phyloP scores from a whole-genome alignment of 1,140 invertebrate genomes.

The Tachypleus tridentatus region DNA sequence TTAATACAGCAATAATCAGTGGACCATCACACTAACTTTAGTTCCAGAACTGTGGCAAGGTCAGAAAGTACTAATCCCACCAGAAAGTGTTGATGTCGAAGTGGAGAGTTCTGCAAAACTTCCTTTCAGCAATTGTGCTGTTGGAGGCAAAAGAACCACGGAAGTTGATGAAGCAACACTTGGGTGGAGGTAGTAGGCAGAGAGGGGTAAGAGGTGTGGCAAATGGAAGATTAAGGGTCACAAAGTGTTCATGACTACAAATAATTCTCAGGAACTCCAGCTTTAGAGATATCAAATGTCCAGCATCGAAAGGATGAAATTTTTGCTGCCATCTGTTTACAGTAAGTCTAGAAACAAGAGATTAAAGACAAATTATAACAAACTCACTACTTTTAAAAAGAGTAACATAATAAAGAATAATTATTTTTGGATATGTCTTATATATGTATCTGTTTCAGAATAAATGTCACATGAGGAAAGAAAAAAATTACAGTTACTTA shows the following conservation, averaged over 20 bases:
- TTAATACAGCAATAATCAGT: not conserved
- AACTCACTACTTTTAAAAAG: too few relatives aligned
- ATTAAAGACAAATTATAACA: too few relatives aligned
- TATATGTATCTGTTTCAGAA: too few relatives aligned
- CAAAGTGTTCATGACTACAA: slow-evolving; percentile 86
- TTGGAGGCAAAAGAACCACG: slow-evolving; percentile 43
- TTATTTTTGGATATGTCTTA: too few relatives aligned
- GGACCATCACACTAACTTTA: slow-evolving; percentile 39
- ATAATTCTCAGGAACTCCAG: slow-evolving; percentile 85
- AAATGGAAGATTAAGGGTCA: slow-evolving; percentile 74
- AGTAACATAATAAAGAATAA: too few relatives aligned
- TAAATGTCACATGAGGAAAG: too few relatives aligned
- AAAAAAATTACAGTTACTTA: too few relatives aligned
- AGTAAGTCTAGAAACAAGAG: slow-evolving; percentile 38
- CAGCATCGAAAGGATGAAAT: slow-evolving; percentile 53
- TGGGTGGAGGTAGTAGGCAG: slow-evolving; percentile 48
- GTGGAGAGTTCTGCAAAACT: slow-evolving; percentile 57
- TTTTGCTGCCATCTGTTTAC: slow-evolving; percentile 63
- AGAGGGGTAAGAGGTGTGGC: slow-evolving; percentile 52
- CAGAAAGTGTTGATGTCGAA: slow-evolving; percentile 79
- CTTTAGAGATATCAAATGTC: slow-evolving; percentile 48
- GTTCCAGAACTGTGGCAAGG: slow-evolving; percentile 65
- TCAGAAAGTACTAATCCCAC: slow-evolving; percentile 77
- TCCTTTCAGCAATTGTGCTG: slow-evolving; percentile 35
- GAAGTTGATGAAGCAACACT: slow-evolving; percentile 42